phyloP scores from a whole-genome alignment of 2,888 invertebrate species.

The Heliconius charithonia region DNA sequence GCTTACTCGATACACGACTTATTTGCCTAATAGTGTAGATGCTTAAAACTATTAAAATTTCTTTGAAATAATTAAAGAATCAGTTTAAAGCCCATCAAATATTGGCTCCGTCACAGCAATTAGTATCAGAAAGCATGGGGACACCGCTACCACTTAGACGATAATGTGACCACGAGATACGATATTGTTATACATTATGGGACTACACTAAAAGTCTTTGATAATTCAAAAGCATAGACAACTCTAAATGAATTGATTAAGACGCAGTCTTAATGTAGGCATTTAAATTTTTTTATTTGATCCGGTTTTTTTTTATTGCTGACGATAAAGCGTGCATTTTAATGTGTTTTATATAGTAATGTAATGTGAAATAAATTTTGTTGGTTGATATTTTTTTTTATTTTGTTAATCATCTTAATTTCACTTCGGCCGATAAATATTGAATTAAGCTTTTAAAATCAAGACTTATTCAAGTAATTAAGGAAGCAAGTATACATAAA shows the following conservation, averaged over 20 bases:
- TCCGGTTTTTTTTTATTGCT: slow-evolving; percentile 2
- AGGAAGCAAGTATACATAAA: neutral
- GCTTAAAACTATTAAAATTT: slow-evolving; percentile 23
- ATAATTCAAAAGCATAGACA: neutral
- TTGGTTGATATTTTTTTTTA: neutral
- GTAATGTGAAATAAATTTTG: neutral
- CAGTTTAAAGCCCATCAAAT: slow-evolving; percentile 73
- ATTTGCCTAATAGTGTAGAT: neutral
- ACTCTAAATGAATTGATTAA: slow-evolving; percentile 8
- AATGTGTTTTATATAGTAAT: slow-evolving; percentile 13
- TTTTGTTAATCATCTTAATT: slow-evolving; percentile 5
- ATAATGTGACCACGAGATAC: slow-evolving; percentile 28
- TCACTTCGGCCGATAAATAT: neutral
- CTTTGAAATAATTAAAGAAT: slow-evolving; percentile 52
- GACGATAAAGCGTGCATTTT: slow-evolving; percentile 4
- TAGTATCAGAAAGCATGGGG: slow-evolving; percentile 52
- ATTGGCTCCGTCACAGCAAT: slow-evolving; percentile 73
- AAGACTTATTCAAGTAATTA: neutral
- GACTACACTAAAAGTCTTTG: neutral
- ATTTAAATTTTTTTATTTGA: neutral
- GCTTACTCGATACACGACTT: neutral
- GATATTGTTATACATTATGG: slow-evolving; percentile 2
- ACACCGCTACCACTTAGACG: slow-evolving; percentile 41
- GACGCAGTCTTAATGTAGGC: neutral
- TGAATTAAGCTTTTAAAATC: neutral